Percentiles rank a stretch among this genome's conserved stretches.
These are phyloP conservation scores for Drosophila mayaguana DNA, from an alignment of 2,888 invertebrate species.

Conservation along the genomic window DNA sequence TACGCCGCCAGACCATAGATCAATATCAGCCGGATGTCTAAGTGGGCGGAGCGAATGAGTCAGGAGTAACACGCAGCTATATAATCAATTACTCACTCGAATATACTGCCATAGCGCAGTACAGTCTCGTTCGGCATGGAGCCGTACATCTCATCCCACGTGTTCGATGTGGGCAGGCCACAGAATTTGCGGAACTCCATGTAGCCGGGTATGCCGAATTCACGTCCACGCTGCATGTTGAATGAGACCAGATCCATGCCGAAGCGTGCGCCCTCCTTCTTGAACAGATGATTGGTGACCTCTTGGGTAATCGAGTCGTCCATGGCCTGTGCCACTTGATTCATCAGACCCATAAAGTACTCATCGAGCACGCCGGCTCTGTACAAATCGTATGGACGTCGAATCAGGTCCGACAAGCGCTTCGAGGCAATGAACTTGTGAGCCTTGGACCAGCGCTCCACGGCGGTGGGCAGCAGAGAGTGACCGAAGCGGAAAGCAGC, in stretches of 20 bases:
- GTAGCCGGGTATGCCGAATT: slow-evolving; percentile 96
- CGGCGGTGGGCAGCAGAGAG: slow-evolving; percentile 94
- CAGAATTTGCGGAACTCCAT: slow-evolving; percentile 97
- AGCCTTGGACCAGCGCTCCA: slow-evolving; percentile 97
- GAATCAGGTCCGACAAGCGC: slow-evolving; percentile 93
- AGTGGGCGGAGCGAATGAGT: neutral
- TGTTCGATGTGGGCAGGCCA: slow-evolving; percentile 91
- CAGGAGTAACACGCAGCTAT: fast-evolving
- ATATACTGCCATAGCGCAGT: slow-evolving; percentile 92
- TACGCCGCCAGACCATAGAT: slow-evolving; percentile 97
- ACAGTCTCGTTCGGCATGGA: slow-evolving; percentile 96
- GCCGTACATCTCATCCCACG: slow-evolving; percentile 92
- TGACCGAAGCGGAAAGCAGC: slow-evolving; percentile 97
- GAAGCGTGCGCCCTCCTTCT: slow-evolving; percentile 89
- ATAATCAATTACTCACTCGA: slow-evolving; percentile 87
- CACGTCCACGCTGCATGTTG: slow-evolving; percentile 96
- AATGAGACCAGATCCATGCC: slow-evolving; percentile 96
- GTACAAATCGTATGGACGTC: slow-evolving; percentile 95
- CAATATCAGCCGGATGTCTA: slow-evolving; percentile 95
- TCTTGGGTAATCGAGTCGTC: slow-evolving; percentile 96
- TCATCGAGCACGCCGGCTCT: slow-evolving; percentile 95
- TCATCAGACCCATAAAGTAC: slow-evolving; percentile 96
- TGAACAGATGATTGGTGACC: slow-evolving; percentile 96
- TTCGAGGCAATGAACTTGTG: slow-evolving; percentile 97
- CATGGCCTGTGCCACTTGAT: slow-evolving; percentile 97